phyloP scores from a whole-genome alignment of 2,888 invertebrate genomes.

The Tetropium fuscum region DNA sequence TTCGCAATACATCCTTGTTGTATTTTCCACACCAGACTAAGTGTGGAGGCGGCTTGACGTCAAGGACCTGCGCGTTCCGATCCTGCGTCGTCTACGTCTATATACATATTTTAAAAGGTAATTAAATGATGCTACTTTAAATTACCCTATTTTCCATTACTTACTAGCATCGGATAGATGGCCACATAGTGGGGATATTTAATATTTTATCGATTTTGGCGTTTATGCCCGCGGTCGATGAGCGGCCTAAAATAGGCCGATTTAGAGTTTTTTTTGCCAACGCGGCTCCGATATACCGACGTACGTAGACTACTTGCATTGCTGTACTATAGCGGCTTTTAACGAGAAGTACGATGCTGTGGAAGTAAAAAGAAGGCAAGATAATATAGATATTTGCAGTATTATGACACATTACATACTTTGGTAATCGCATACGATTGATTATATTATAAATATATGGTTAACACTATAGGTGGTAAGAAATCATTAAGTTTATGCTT shows the following conservation, averaged over 20 bases:
- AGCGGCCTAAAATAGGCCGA: conserved; percentile 20
- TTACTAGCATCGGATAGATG: conserved; percentile 8
- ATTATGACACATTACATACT: too few species aligned
- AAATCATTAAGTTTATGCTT: too few species aligned
- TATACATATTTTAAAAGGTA: conserved; percentile 47
- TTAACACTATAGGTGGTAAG: too few species aligned
- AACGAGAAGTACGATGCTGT: too few species aligned
- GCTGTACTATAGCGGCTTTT: too few species aligned
- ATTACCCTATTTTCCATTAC: conserved; percentile 23
- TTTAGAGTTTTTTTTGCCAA: conserved; percentile 22
- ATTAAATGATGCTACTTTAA: conserved; percentile 41
- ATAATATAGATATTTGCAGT: too few species aligned
- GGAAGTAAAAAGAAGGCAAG: too few species aligned
- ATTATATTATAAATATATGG: too few species aligned
- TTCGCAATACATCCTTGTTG: conserved; percentile 55
- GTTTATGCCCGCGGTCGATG: conserved; percentile 8
- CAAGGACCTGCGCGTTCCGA: conserved; percentile 52
- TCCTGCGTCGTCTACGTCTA: conserved; percentile 41
- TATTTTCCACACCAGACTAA: conserved; percentile 60
- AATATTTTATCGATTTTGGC: conserved; percentile 14
- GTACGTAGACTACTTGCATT: too few species aligned
- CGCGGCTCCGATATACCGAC: too few species aligned
- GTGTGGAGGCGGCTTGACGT: conserved; percentile 64
- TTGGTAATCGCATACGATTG: too few species aligned
- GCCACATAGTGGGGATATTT: not conserved